Percentiles rank a stretch among this genome's conserved stretches.
These are phyloP conservation scores for Melinopterus prodromus DNA, from an alignment of 2,888 invertebrate species.

Conservation along the genomic window DNA sequence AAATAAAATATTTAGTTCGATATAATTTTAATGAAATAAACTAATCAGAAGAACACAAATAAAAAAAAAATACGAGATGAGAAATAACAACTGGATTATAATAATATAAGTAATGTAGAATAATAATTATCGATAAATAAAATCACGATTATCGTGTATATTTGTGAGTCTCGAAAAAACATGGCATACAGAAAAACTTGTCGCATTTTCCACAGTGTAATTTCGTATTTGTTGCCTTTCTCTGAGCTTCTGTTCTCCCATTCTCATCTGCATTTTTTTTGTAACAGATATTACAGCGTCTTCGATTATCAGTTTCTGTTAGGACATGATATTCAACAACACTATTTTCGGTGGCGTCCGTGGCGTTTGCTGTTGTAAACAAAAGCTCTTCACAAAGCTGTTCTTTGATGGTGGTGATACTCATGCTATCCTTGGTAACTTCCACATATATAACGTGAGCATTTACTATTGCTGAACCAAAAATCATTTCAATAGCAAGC, in stretches of 20 bases:
- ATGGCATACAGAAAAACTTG: too few relatives aligned
- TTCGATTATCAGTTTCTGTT: background rate
- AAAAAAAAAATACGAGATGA: background rate
- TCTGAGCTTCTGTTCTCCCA: background rate
- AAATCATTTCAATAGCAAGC: background rate
- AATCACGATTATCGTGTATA: background rate
- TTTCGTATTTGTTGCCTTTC: background rate
- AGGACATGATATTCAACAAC: background rate
- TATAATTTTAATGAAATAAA: background rate
- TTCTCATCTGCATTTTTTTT: background rate
- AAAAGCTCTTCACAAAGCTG: background rate
- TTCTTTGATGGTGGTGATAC: background rate
- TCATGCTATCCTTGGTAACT: background rate
- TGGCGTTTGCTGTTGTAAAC: background rate
- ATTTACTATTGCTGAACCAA: conserved; percentile 4
- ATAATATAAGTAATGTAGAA: background rate
- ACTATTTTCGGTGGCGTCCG: background rate
- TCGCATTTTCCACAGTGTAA: background rate
- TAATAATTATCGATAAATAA: background rate
- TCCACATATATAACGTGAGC: background rate
- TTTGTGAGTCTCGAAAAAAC: background rate
- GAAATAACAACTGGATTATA: background rate
- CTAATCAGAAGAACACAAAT: background rate
- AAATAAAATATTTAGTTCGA: background rate
- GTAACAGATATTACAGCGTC: background rate